Evolutionary conservation across 2,797 vertebrate species (phyloP).

Genomic region (Triplophysa bombifrons): DNA sequence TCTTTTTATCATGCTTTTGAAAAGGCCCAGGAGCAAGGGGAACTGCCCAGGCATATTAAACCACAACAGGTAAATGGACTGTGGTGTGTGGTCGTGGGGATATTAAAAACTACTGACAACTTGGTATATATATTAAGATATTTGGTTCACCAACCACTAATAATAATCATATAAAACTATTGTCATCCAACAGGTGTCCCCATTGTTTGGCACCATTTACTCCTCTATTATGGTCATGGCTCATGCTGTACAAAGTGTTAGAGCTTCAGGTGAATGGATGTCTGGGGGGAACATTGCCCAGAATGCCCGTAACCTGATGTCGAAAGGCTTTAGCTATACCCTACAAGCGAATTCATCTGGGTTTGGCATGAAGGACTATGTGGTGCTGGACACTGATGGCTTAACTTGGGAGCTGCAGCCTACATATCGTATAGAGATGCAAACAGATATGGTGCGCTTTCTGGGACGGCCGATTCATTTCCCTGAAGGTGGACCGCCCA

Average conservation of each 20-base stretch:
- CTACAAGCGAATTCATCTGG: constrained; percentile 73
- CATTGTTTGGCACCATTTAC: constrained; percentile 84
- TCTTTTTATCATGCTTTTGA: constrained; percentile 78
- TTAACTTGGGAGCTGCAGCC: constrained; percentile 71
- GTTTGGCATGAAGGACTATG: constrained; percentile 69
- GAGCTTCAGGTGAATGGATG: constrained; percentile 66
- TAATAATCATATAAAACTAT: not conserved
- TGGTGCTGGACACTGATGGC: constrained; percentile 81
- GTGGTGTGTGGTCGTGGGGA: not conserved
- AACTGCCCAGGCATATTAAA: constrained; percentile 68
- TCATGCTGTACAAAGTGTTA: constrained; percentile 71
- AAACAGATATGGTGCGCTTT: constrained; percentile 69
- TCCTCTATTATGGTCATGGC: constrained; percentile 79
- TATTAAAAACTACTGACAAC: not conserved
- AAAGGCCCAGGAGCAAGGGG: constrained; percentile 72
- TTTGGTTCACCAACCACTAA: not conserved
- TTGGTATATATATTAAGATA: not conserved
- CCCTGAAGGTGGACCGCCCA: constrained; percentile 70
- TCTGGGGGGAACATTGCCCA: constrained; percentile 75
- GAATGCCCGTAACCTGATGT: constrained; percentile 67
- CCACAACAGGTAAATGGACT: constrained; percentile 70
- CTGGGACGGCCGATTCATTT: constrained; percentile 78
- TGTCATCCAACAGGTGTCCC: constrained; percentile 73
- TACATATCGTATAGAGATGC: constrained; percentile 78
- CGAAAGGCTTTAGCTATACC: constrained; percentile 78